These are phyloP conservation scores for Smutsia temminckii DNA, from an alignment of 2,797 vertebrate genomes.

Conservation along the genomic window DNA sequence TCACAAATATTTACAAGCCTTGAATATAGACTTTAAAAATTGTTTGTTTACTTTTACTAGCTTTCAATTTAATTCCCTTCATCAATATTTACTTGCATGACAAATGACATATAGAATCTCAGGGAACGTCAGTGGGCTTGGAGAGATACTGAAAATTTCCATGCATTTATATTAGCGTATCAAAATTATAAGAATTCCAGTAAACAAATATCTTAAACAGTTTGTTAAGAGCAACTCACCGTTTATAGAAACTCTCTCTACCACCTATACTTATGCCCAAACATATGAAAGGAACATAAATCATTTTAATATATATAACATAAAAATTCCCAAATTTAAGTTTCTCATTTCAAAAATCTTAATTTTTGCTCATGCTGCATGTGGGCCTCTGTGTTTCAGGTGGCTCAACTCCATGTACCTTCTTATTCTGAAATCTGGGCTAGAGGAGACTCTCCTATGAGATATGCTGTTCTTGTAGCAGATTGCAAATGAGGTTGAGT, in stretches of 20 bases:
- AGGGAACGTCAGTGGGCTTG: background rate
- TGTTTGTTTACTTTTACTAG: background rate
- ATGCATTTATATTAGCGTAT: background rate
- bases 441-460: background rate
- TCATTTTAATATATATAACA: background rate
- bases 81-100: constrained; percentile 16
- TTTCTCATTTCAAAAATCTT: background rate
- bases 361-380: background rate
- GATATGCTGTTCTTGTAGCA: background rate
- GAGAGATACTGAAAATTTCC: background rate
- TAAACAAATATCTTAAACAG: constrained; percentile 8
- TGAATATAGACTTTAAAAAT: background rate
- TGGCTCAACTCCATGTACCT: background rate
- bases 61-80: background rate
- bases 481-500: background rate
- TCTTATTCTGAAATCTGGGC: background rate
- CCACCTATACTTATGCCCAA: background rate
- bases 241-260: background rate
- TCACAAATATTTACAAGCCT: background rate
- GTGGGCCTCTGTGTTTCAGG: background rate
- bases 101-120: background rate
- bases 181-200: background rate
- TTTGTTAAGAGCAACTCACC: background rate
- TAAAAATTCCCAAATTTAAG: background rate
- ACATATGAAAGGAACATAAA: background rate